Evolutionary conservation across 2,113 vertebrate species (phyloP), one percentile per base, ranked within the genome.

Genomic region (Crypturellus undulatus): DNA sequence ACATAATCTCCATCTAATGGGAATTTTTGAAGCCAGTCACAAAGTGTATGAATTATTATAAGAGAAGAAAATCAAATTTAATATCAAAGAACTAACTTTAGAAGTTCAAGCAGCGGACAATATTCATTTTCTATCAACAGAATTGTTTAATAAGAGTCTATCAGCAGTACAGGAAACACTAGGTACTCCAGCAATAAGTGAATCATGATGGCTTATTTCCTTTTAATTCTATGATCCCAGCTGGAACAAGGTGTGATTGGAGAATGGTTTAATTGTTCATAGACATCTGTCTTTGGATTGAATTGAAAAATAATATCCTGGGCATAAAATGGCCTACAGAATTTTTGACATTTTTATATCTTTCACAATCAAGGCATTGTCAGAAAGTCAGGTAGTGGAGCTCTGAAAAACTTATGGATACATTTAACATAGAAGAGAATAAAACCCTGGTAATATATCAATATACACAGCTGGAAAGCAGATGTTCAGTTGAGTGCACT

Each of bases 131-230:
- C 91, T 84, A 97, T 88, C 3, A 68, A 97, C 96, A 97, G 92
- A 97, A 97, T 97, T 97, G 97, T 96, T 98, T 98, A 97, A 96
- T 97, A 97, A 96, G 96, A 96, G 92, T 96, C 84, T 96, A 97
- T 97, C 96, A 96, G 96, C 92, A 97, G 59, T 94, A 84, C 95
- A 97, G 94, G 95, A 97, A 98, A 97, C 91, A 86, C 92, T 87
- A 95, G 90, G 89, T 97, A 96, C 92, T 95, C 69, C 0, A 20
- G 94, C 84, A 97, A 95, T 97, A 98, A 98, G 94, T 98, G 97
- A 98, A 97, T 98, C 96, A 97, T 98, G 96, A 98, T 97, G 96
- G 93, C 96, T 98, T 98, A 98, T 98, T 98, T 97, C 95, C 98
- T 97, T 97, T 98, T 97, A 96, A 97, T 98, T 97, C 96, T 96